Base-by-base conservation (phyloP, 2,797 vertebrate genomes). In the Tapirus indicus region DNA sequence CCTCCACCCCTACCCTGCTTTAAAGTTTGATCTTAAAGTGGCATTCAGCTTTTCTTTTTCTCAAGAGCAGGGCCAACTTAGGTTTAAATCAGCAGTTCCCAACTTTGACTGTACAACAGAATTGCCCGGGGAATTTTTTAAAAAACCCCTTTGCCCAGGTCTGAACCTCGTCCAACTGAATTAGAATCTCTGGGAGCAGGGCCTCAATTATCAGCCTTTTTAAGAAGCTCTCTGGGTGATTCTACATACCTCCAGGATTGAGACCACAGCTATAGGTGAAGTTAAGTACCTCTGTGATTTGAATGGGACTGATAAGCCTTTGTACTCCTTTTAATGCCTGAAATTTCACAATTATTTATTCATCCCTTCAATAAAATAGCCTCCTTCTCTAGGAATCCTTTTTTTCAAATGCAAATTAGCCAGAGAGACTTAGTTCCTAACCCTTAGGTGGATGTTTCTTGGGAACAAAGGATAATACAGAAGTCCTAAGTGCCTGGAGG, bases 271-370 rank as follows among this genome's bases (percentile, higher is more conserved):
- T 80, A 20, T 66, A 96, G 41, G 25, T 89, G 56, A 96, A 97
- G 25, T 58, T 58, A 71, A 64, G 13, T 60, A 27, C 49, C n/a
- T 18, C 20, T 68, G 64, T 94, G 68, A 97, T 97, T 88, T 93
- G 54, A 95, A 69, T 18, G 49, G 44, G 44, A 54, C 49, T 78
- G 41, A 96, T 87, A 93, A 91, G 17, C 64, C 44, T 52, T 93
- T 54, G 27, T 71, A 85, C 11, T 88, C 74, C 32, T 13, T 94
- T 78, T 85, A 91, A 78, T 66, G 85, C 78, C 84, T 58, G 72
- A 93, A 95, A 96, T 86, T 84, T 95, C 79, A 94, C 62, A 94
- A 93, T 79, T 88, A 89, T 88, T 93, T 96, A 91, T 97, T 84
- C n/a, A 92, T 38, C 56, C 47, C 84, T 94, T 80, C 35, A 38